A percentile compares a stretch with the other conserved stretches of the same genome.
phyloP scores from a whole-genome alignment of 2,113 vertebrate genomes.

The Gavia stellata region DNA sequence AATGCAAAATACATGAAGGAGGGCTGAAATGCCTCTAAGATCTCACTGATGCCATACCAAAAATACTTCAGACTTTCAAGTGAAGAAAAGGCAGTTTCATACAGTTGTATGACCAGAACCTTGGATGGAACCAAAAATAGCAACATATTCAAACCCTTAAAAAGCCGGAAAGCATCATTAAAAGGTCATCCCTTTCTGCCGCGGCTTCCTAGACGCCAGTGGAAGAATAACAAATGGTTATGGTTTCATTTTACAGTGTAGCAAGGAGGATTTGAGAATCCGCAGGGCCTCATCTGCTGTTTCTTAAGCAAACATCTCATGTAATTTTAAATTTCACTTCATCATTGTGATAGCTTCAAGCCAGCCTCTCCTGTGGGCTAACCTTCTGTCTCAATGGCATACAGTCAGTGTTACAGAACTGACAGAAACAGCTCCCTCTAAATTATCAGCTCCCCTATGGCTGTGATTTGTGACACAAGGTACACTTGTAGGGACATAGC shows the following conservation, averaged over 20 bases:
- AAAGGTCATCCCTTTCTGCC: conserved; percentile 59
- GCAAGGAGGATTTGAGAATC: conserved; percentile 67
- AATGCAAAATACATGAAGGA: not conserved
- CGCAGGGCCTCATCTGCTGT: conserved; percentile 70
- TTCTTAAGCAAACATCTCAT: conserved; percentile 73
- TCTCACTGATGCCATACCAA: not conserved
- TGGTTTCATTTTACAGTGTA: conserved; percentile 63
- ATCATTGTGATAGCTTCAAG: conserved; percentile 53
- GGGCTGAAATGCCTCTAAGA: not conserved
- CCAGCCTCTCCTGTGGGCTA: not conserved
- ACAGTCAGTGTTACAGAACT: not conserved
- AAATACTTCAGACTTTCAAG: not conserved
- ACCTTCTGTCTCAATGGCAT: not conserved
- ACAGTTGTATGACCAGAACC: conserved; percentile 20
- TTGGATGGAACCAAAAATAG: conserved; percentile 4
- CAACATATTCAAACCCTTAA: conserved; percentile 31
- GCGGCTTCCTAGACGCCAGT: conserved; percentile 14
- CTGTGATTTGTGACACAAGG: not conserved
- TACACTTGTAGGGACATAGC: not conserved
- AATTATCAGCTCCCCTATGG: not conserved
- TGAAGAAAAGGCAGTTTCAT: not conserved
- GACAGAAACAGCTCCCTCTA: not conserved
- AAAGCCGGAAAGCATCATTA: conserved; percentile 52
- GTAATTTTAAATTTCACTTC: conserved; percentile 75
- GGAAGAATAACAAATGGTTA: conserved; percentile 57